These are phyloP conservation scores for Scaptomyza polygonia DNA, from an alignment of 2,888 invertebrate genomes.

Conservation along the genomic window DNA sequence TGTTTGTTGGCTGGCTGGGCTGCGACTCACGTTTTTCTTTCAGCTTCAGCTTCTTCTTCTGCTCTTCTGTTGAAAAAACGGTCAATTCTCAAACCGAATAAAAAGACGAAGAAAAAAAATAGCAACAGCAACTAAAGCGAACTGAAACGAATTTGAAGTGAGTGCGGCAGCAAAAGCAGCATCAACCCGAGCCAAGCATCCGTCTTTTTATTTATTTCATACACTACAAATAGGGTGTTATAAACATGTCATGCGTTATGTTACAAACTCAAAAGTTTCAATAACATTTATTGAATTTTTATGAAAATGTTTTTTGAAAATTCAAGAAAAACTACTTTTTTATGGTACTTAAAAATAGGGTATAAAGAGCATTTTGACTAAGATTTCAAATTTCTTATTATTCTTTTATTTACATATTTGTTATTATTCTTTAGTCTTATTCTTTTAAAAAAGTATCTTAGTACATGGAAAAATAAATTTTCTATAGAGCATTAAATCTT, in stretches of 20 bases:
- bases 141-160: constrained; percentile 58
- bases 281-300: no score
- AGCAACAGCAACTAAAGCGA: constrained; percentile 30
- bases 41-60: constrained; percentile 20
- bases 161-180: constrained; percentile 13
- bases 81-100: constrained; percentile 55
- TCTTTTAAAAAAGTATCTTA: no score
- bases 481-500: neutral
- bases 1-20: constrained; percentile 31
- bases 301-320: no score
- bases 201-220: constrained; percentile 29
- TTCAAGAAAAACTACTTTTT: no score
- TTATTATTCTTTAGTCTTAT: no score
- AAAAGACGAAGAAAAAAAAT: constrained; percentile 6
- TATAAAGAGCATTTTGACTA: no score
- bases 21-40: constrained; percentile 66
- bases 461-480: no score
- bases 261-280: no score
- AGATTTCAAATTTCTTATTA: no score
- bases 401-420: no score
- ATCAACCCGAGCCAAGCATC: constrained; percentile 4
- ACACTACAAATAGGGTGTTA: neutral
- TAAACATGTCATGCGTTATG: neutral
- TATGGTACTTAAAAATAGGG: no score
- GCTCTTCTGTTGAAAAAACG: constrained; percentile 38